Evolutionary conservation across 2,888 invertebrate genomes (phyloP), one percentile per base, ranked within the genome.

Genomic region (Laothoe populi): DNA sequence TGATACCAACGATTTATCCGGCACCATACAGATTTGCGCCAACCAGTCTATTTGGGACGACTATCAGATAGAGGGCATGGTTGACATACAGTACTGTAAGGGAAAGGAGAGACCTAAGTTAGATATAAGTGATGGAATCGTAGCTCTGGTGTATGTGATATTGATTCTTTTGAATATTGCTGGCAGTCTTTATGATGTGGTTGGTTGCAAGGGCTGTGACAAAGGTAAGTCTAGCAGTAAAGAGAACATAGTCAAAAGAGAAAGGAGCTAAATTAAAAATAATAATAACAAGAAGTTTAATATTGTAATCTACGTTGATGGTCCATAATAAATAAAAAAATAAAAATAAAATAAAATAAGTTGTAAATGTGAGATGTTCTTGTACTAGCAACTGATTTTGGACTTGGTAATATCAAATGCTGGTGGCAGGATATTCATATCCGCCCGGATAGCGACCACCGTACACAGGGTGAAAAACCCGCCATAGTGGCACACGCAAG

Each of bases 171-270:
- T 88, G 8, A 90, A 90, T 60, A 63, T 78, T 57, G 66, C 77
- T 63, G 91, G 90, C 78, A 90, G 83, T 74, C 65, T 82, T 7
- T 90, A 91, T 59, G 89, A 88, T 66, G 46, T 70, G 4, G 3
- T 68, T 4, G 60, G 23, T 19, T 78, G 70, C 53, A 74, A 71
- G 21, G 71, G 74, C 19, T 16, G 13, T 19, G 26, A n/a, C 7
- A 5, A 31, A 31, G 31, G 31, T 31, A 31, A 5, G 31, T 5
- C 8, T 2, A 31, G 31, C 60, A 21, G n/a, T 77, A 70, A 48
- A 74, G 70, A 19, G 70, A 74, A 38, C 10, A 11, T 23, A 16
- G 23, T n/a, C n/a, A n/a, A n/a, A n/a, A n/a, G n/a, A n/a, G n/a
- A n/a, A n/a, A n/a, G n/a, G n/a, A n/a, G n/a, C n/a, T n/a, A n/a